Evolutionary conservation across 2,797 vertebrate genomes (phyloP).

Genomic region (Urosaurus nigricauda): DNA sequence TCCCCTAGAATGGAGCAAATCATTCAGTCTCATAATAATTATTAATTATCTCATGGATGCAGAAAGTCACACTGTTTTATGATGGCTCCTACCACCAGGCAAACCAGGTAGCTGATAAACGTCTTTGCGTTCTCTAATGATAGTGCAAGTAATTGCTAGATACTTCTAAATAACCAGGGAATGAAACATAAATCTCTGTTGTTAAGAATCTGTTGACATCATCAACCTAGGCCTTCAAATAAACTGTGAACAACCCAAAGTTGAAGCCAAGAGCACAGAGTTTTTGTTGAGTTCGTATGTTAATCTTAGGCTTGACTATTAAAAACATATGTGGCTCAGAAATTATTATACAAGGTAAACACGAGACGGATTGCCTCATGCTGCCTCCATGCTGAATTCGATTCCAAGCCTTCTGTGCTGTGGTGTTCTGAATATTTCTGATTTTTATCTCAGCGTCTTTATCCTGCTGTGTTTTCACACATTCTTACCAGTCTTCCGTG

Average conservation of each 20-base stretch:
- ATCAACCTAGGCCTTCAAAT: conserved; percentile 38
- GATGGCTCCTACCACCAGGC: conserved; percentile 71
- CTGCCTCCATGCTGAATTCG: conserved; percentile 69
- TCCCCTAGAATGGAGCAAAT: conserved; percentile 70
- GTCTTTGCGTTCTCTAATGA: conserved; percentile 46
- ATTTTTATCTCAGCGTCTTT: conserved; percentile 71
- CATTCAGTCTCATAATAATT: conserved; percentile 82
- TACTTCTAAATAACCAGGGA: conserved; percentile 58
- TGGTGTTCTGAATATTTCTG: conserved; percentile 67
- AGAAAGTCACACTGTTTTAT: conserved; percentile 76
- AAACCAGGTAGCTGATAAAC: conserved; percentile 21
- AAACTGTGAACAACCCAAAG: conserved; percentile 14
- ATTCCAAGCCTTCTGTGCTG: conserved; percentile 52
- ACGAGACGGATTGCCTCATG: conserved; percentile 53
- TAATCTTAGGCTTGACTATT: conserved; percentile 64
- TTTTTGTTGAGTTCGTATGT: conserved; percentile 66
- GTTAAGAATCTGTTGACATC: conserved; percentile 28
- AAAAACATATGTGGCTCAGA: conserved; percentile 73
- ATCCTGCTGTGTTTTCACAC: conserved; percentile 71
- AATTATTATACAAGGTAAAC: conserved; percentile 72
- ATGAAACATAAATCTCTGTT: conserved; percentile 53
- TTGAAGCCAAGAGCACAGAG: conserved; percentile 59
- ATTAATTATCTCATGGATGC: conserved; percentile 80
- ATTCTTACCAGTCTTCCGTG: conserved; percentile 57
- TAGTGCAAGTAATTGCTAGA: conserved; percentile 67